Evolutionary conservation across 2,113 vertebrate species (phyloP), one percentile per base, ranked within the genome.

Genomic region (Genyomyrus donnyi): DNA sequence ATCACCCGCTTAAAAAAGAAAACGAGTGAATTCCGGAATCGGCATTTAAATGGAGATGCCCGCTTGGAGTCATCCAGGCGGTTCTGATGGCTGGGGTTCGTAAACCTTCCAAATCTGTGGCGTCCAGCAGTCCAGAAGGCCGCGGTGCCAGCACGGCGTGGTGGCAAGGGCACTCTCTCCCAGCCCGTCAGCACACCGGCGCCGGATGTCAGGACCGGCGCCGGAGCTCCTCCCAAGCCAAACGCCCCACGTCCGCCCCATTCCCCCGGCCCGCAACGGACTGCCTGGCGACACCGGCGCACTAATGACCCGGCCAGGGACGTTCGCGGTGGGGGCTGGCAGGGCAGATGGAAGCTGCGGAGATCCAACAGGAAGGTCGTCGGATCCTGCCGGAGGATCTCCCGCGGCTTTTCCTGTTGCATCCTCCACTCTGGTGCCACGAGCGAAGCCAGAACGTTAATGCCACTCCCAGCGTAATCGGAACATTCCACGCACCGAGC

Each of bases 171-270:
- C 96, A 96, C 94, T 89, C 94, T 94, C 94, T 95, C 94, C 95
- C 95, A 93, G 94, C 95, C 95, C 94, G 96, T 95, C 95, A 95
- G 96, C 96, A 95, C 96, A 95, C 95, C 96, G 95, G 95, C 93
- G 93, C 95, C 95, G 95, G 95, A 96, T 96, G 95, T 96, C 95
- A 96, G 95, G 93, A 62, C 52, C 90, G 91, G 90, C 95, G 93
- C 95, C 95, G 95, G 95, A 95, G 95, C 94, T 93, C 50, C 92
- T 90, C 94, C 94, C 94, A 66, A 19, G 87, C 88, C 90, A 88
- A 56, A 39, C n/a, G 27, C 70, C 11, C 89, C 94, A 94, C 93
- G 92, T 92, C 92, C 92, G 94, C 93, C 92, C 92, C 94, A 93
- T 93, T 94, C 95, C 94, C 95, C 95, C 95, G 95, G 95, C 95